Conservation (phyloP, 2,113 vertebrate species). For the Bettongia penicillata region DNA sequence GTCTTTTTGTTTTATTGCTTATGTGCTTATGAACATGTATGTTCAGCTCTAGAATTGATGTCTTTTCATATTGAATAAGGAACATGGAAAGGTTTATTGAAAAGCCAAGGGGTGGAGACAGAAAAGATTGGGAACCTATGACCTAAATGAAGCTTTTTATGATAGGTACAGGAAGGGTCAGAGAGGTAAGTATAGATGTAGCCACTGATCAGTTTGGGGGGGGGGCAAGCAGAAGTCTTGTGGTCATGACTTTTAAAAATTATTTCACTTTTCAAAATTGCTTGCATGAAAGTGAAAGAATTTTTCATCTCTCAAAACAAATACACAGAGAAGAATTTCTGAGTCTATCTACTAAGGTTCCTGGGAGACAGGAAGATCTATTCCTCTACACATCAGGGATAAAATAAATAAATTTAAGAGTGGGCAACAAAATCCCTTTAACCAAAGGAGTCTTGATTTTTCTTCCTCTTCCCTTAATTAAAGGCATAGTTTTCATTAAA, state of each 20-base stretch:
- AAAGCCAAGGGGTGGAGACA: neutral
- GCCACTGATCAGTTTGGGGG: neutral
- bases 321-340: neutral
- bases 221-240: neutral
- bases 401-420: neutral
- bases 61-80: neutral
- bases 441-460: neutral
- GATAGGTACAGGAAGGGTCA: neutral
- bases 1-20: neutral
- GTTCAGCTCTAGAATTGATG: neutral
- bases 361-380: neutral
- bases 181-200: neutral
- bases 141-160: neutral
- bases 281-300: neutral
- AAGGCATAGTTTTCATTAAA: neutral
- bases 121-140: neutral
- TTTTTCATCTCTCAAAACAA: neutral
- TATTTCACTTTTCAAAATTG: neutral
- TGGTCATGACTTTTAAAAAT: neutral
- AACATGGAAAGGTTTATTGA: neutral
- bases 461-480: neutral
- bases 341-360: neutral
- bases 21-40: neutral
- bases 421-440: neutral
- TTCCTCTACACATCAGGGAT: neutral